Evolutionary conservation across 2,888 invertebrate genomes (phyloP).

Genomic region (Adelphocoris suturalis): DNA sequence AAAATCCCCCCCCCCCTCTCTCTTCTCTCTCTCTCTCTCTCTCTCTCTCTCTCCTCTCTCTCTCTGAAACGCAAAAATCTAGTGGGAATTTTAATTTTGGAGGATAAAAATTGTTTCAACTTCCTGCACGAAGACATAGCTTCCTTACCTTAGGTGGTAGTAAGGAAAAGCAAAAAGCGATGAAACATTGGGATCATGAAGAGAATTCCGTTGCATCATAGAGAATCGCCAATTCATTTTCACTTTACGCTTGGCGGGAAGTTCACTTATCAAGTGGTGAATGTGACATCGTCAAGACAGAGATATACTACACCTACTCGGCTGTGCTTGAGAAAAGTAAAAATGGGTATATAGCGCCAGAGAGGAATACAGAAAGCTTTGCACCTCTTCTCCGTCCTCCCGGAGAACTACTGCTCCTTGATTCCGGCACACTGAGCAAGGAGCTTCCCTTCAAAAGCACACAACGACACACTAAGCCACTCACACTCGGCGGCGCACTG

Average conservation of each 20-base stretch:
- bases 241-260: background rate
- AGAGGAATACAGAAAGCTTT: constrained; percentile 17
- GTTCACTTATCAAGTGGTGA: background rate
- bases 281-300: background rate
- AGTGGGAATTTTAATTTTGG: no score
- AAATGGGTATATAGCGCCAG: constrained; percentile 25
- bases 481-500: constrained; percentile 47
- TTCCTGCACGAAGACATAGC: no score
- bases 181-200: no score
- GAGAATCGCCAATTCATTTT: background rate
- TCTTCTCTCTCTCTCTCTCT: no score
- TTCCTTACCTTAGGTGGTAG: no score
- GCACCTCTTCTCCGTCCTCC: background rate
- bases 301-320: constrained; percentile 8
- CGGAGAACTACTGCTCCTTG: constrained; percentile 50
- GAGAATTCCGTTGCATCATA: no score
- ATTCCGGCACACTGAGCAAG: constrained; percentile 55
- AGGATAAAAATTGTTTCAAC: no score
- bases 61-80: no score
- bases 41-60: no score
- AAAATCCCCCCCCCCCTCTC: no score
- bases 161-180: no score
- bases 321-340: constrained; percentile 33
- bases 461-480: constrained; percentile 61
- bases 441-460: constrained; percentile 12